Conservation (phyloP, 2,888 invertebrate genomes). For the Troides helena region DNA sequence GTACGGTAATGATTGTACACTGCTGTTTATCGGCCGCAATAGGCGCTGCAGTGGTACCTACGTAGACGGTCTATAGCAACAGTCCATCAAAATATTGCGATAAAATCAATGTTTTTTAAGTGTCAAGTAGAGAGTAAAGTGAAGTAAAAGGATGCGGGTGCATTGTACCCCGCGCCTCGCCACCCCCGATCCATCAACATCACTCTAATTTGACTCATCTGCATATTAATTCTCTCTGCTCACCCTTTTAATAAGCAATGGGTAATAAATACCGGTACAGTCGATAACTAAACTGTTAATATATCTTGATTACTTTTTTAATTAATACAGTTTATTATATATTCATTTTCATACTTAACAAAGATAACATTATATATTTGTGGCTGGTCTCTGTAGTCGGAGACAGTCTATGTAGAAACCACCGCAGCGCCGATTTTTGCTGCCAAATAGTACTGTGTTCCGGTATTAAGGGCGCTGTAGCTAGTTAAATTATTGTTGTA, state of each 20-base stretch:
- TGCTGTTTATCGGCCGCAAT: no score
- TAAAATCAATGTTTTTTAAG: neutral
- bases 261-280: constrained; percentile 45
- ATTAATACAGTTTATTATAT: neutral
- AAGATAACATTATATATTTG: no score
- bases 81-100: constrained; percentile 5
- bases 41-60: no score
- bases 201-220: constrained; percentile 67
- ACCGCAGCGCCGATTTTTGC: no score
- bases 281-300: constrained; percentile 24
- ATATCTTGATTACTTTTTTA: neutral
- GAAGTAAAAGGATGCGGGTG: constrained; percentile 56
- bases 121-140: constrained; percentile 33
- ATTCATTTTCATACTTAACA: no score
- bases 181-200: constrained; percentile 66
- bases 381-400: no score
- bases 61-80: neutral
- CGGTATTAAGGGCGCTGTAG: no score
- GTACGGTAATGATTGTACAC: no score
- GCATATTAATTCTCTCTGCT: constrained; percentile 61
- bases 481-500: no score
- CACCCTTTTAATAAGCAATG: constrained; percentile 47
- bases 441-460: no score
- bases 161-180: constrained; percentile 52
- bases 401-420: no score